Percentiles rank a stretch among this genome's conserved stretches.
Evolutionary conservation across 2,888 invertebrate genomes (phyloP).

Genomic region (Carpatolechia fugitivella): DNA sequence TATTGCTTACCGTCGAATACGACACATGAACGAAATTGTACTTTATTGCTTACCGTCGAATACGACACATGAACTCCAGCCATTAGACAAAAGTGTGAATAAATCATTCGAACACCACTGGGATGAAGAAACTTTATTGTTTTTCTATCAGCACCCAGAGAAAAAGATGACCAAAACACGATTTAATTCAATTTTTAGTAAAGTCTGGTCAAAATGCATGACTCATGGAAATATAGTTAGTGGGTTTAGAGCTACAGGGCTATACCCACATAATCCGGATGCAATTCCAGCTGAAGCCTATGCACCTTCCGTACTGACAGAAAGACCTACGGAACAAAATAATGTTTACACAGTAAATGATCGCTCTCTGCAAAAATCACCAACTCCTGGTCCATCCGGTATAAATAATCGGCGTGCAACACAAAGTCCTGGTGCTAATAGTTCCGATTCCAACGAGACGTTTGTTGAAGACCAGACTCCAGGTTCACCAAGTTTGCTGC

Average conservation of each 20-base stretch:
- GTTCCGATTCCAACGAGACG: no score
- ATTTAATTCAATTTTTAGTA: slow-evolving; percentile 23
- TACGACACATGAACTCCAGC: slow-evolving; percentile 21
- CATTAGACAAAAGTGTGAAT: slow-evolving; percentile 22
- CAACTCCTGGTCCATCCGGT: no score
- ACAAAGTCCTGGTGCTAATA: no score
- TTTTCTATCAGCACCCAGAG: slow-evolving; percentile 18
- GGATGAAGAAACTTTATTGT: slow-evolving; percentile 26
- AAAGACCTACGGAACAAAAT: neutral
- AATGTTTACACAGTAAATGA: no score
- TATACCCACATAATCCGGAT: slow-evolving; percentile 31
- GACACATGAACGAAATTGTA: slow-evolving; percentile 22
- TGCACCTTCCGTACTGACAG: slow-evolving; percentile 21
- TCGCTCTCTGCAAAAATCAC: no score
- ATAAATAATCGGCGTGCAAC: no score
- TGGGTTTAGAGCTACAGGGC: slow-evolving; percentile 28
- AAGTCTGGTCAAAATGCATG: slow-evolving; percentile 30
- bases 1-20: slow-evolving; percentile 22
- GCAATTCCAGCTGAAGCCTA: slow-evolving; percentile 32
- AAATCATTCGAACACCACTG: slow-evolving; percentile 25
- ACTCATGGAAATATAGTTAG: slow-evolving; percentile 13
- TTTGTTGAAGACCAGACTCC: no score
- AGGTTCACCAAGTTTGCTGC: no score
- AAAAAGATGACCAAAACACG: slow-evolving; percentile 20
- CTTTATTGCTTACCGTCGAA: slow-evolving; percentile 26